phyloP scores from a whole-genome alignment of 2,888 invertebrate species.

The Phasia obesa region DNA sequence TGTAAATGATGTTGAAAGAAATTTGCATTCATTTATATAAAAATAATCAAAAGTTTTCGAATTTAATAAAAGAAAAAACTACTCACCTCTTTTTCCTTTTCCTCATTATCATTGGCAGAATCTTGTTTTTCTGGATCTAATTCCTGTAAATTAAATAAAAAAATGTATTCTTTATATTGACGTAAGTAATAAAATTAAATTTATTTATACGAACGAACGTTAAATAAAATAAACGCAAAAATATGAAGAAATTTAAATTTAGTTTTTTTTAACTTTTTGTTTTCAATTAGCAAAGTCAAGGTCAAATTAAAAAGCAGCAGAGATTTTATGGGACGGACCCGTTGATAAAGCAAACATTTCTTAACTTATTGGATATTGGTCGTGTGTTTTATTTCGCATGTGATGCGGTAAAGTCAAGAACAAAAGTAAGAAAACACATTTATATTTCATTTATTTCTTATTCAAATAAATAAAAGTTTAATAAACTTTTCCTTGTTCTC shows the following conservation, averaged over 20 bases:
- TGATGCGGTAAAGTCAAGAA: too few relatives aligned
- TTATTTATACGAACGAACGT: slow-evolving; percentile 5
- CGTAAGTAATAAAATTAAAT: slow-evolving; percentile 16
- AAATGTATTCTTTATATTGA: slow-evolving; percentile 25
- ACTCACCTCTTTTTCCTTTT: slow-evolving; percentile 84
- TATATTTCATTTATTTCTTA: too few relatives aligned
- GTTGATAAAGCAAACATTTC: too few relatives aligned
- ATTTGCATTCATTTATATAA: slow-evolving; percentile 67
- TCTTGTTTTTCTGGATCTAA: slow-evolving; percentile 87
- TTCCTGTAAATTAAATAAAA: slow-evolving; percentile 84
- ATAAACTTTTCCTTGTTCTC: too few relatives aligned
- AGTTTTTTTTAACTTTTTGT: slow-evolving; percentile 12
- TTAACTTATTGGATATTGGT: too few relatives aligned
- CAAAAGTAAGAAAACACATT: too few relatives aligned
- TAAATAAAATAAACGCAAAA: slow-evolving; percentile 4
- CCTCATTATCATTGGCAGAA: slow-evolving; percentile 82
- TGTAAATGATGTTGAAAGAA: slow-evolving; percentile 48
- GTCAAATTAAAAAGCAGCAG: slow-evolving; percentile 27
- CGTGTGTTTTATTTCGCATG: too few relatives aligned
- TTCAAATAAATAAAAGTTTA: too few relatives aligned
- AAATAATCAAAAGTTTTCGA: too few relatives aligned
- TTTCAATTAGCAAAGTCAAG: slow-evolving; percentile 49
- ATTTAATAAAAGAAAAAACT: slow-evolving; percentile 1
- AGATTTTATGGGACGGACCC: neutral
- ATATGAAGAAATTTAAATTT: too few relatives aligned